phyloP scores from a whole-genome alignment of 2,797 vertebrate genomes.

The Jordanella pulchra region DNA sequence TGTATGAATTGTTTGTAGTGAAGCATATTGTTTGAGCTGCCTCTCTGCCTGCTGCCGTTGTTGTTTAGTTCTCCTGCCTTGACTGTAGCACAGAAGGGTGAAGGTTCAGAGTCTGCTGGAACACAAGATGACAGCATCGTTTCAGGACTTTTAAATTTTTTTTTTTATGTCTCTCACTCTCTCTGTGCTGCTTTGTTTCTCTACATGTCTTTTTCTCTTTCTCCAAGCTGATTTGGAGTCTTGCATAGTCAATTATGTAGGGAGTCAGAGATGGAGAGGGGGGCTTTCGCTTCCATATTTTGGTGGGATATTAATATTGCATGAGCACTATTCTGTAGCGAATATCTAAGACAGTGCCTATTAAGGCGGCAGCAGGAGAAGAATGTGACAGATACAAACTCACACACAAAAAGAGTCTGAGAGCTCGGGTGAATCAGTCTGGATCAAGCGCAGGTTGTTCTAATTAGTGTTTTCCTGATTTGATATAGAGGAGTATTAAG shows the following conservation, averaged over 20 bases:
- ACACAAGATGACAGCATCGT: constrained; percentile 64
- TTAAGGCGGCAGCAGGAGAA: constrained; percentile 73
- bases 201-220: constrained; percentile 49
- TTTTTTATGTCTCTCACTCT: constrained; percentile 30
- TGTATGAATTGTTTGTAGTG: constrained; percentile 38
- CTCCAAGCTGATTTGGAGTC: constrained; percentile 78
- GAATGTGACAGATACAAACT: constrained; percentile 61
- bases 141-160: constrained; percentile 49
- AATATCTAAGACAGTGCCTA: constrained; percentile 83
- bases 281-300: constrained; percentile 81
- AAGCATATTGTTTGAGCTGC: constrained; percentile 45
- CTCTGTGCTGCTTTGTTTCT: constrained; percentile 33
- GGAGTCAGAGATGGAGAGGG: constrained; percentile 78
- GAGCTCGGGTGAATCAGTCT: constrained; percentile 59
- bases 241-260: constrained; percentile 84
- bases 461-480: constrained; percentile 75
- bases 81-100: constrained; percentile 58
- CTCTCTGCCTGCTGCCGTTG: constrained; percentile 36
- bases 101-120: constrained; percentile 64
- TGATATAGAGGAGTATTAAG: constrained; percentile 69
- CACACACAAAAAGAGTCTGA: constrained; percentile 32
- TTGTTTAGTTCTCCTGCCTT: constrained; percentile 56
- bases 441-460: constrained; percentile 64
- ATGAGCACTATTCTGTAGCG: constrained; percentile 83
- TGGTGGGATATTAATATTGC: constrained; percentile 85